Percentiles rank a stretch among this genome's conserved stretches.
phyloP scores from a whole-genome alignment of 2,797 vertebrate genomes.

The Decapterus maruadsi region DNA sequence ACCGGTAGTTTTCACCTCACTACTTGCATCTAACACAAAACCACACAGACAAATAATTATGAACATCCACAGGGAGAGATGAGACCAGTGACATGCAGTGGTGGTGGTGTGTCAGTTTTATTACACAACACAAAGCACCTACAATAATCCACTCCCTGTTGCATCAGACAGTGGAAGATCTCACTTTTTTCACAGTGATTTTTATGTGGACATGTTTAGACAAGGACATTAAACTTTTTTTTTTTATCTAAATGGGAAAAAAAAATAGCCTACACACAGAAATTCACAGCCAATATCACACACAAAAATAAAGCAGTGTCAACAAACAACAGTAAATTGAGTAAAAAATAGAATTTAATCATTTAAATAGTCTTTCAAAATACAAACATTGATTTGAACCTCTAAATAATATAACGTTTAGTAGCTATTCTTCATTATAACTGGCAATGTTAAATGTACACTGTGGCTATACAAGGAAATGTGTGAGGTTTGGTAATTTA shows the following conservation, averaged over 20 bases:
- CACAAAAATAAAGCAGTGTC: conserved; percentile 86
- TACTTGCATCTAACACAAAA: neutral
- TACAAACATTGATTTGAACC: conserved; percentile 89
- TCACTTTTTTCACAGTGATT: conserved; percentile 88
- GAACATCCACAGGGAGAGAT: conserved; percentile 72
- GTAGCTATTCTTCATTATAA: conserved; percentile 85
- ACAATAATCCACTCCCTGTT: conserved; percentile 83
- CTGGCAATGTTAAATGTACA: conserved; percentile 88
- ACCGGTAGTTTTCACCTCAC: neutral
- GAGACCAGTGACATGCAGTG: conserved; percentile 76
- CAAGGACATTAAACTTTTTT: conserved; percentile 83
- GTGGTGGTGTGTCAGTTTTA: conserved; percentile 87
- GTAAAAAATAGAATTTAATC: conserved; percentile 92
- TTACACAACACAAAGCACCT: conserved; percentile 89
- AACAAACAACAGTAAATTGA: conserved; percentile 89
- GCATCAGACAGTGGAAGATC: conserved; percentile 80
- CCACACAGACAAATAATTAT: conserved; percentile 21
- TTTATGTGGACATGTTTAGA: conserved; percentile 86
- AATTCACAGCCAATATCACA: conserved; percentile 85
- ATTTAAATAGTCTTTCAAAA: conserved; percentile 90
- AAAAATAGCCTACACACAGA: conserved; percentile 78
- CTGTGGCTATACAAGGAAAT: conserved; percentile 87
- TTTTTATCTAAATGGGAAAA: conserved; percentile 71
- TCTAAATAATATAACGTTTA: conserved; percentile 86
- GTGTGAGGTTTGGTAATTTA: conserved; percentile 89